phyloP scores from a whole-genome alignment of 2,797 vertebrate species.

The Philypnodon macrostomus region DNA sequence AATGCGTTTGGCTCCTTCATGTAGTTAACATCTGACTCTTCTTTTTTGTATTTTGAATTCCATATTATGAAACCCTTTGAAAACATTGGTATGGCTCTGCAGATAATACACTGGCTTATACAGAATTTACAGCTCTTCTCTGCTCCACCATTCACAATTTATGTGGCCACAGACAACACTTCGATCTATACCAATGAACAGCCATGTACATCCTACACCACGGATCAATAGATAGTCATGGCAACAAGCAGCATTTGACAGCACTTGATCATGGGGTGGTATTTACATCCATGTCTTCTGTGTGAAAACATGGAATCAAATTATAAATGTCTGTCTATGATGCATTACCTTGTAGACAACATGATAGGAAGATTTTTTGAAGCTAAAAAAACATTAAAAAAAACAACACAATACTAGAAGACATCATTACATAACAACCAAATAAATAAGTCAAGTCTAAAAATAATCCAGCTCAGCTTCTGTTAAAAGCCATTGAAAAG shows the following conservation, averaged over 20 bases:
- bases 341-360: not conserved
- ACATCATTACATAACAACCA: conserved; percentile 34
- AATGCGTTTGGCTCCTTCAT: conserved; percentile 11
- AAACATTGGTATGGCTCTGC: not conserved
- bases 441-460: conserved; percentile 13
- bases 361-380: too few species aligned
- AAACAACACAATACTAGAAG: not conserved
- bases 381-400: not conserved
- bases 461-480: too few species aligned
- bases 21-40: too few species aligned
- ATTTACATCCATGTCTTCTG: conserved; percentile 17
- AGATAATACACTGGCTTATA: conserved; percentile 11
- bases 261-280: conserved; percentile 16
- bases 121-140: not conserved
- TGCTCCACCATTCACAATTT: not conserved
- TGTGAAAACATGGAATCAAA: conserved; percentile 6
- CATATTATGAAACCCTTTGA: conserved; percentile 6
- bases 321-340: not conserved
- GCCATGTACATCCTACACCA: conserved; percentile 10
- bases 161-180: not conserved
- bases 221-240: conserved; percentile 30
- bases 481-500: too few species aligned
- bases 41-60: conserved; percentile 18
- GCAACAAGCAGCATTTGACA: conserved; percentile 8
- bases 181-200: conserved; percentile 15